phyloP scores from a whole-genome alignment of 2,113 vertebrate genomes.

The Sturnira hondurensis region DNA sequence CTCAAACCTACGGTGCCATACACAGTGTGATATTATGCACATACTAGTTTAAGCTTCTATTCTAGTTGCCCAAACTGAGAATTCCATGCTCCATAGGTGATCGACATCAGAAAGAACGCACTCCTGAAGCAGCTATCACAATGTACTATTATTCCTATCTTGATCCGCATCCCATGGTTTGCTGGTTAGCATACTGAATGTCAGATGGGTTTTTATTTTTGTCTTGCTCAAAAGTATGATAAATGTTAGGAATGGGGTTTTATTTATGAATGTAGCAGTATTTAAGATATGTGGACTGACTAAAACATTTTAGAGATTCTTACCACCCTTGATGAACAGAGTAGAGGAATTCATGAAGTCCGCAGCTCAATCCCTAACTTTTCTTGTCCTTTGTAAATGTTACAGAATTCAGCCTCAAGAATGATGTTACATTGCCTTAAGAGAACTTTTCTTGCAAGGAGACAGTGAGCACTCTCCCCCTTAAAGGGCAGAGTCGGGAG shows the following conservation, averaged over 20 bases:
- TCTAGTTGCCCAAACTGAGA: background rate
- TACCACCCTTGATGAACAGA: background rate
- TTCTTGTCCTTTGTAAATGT: background rate
- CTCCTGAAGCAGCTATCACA: background rate
- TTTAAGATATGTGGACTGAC: background rate
- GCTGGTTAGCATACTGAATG: background rate
- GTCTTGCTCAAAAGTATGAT: background rate
- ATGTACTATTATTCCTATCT: background rate
- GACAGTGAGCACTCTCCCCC: background rate
- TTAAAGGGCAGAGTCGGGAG: background rate
- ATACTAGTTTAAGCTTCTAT: background rate
- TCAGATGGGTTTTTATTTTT: background rate
- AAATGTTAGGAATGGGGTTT: background rate
- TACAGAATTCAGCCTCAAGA: background rate
- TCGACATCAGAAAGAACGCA: background rate
- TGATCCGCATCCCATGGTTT: background rate
- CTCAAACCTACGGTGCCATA: background rate
- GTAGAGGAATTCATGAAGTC: background rate
- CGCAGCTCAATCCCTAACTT: background rate
- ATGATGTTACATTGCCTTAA: background rate
- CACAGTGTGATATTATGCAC: background rate
- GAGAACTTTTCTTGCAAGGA: background rate
- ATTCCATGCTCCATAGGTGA: background rate
- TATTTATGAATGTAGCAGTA: background rate
- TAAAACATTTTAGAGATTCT: background rate